phyloP scores from a whole-genome alignment of 2,113 vertebrate species.

The Euleptes europaea region DNA sequence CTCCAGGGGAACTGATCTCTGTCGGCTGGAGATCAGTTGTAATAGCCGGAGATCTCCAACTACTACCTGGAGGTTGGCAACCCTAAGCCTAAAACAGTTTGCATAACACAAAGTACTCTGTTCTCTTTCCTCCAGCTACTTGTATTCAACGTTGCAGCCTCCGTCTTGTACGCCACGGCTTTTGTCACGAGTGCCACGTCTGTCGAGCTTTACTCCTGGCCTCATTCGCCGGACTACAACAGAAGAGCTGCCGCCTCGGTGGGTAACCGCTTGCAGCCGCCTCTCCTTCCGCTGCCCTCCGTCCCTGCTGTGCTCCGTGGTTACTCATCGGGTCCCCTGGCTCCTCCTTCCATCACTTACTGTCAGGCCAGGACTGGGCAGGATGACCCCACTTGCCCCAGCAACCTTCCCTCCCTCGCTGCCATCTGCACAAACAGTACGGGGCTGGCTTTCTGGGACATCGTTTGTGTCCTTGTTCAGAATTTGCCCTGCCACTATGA shows the following conservation, averaged over 20 bases:
- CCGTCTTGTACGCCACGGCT: constrained; percentile 83
- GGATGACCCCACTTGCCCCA: not conserved
- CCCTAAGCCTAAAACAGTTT: too few species aligned
- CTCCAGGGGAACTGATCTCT: too few species aligned
- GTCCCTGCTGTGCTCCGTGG: too few species aligned
- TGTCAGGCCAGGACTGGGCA: too few species aligned
- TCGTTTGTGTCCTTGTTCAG: not conserved
- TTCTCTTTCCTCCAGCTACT: constrained; percentile 75
- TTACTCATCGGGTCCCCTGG: too few species aligned
- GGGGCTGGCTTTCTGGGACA: not conserved
- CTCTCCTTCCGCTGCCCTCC: too few species aligned
- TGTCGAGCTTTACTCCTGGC: constrained; percentile 46
- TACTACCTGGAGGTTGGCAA: too few species aligned
- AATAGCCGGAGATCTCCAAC: too few species aligned
- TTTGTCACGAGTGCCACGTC: constrained; percentile 79
- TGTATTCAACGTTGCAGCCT: constrained; percentile 74
- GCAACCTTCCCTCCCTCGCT: not conserved
- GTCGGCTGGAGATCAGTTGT: too few species aligned
- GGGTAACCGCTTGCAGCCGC: constrained; percentile 43
- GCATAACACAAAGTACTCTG: too few species aligned
- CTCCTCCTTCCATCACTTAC: not conserved
- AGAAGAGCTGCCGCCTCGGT: constrained; percentile 82
- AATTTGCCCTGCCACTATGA: constrained; percentile 2
- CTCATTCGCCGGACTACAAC: constrained; percentile 49
- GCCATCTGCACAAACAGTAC: not conserved